These are phyloP conservation scores for Aplysina aerophoba DNA, from an alignment of 37 sponge, comb jelly and placozoan genomes.

Conservation along the genomic window DNA sequence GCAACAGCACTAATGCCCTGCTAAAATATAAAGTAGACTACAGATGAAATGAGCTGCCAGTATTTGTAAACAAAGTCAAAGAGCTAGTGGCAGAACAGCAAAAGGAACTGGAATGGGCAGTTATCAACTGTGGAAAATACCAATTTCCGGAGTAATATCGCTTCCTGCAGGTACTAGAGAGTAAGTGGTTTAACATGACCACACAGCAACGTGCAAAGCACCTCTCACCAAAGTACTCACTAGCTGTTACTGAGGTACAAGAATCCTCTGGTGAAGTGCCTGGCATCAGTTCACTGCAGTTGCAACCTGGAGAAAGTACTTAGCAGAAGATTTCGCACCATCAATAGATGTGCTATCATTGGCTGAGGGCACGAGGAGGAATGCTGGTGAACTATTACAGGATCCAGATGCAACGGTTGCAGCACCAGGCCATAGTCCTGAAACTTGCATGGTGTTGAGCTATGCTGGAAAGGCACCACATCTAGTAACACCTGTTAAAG, in stretches of 20 bases:
- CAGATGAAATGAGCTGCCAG: slow-evolving; percentile 40
- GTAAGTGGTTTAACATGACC: slow-evolving; percentile 34
- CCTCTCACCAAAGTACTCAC: neutral
- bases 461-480: slow-evolving; percentile 39
- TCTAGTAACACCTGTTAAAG: slow-evolving; percentile 33
- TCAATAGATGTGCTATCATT: slow-evolving; percentile 21
- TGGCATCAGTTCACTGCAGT: slow-evolving; percentile 4
- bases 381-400: slow-evolving; percentile 44
- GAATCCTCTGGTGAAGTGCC: slow-evolving; percentile 4
- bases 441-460: slow-evolving; percentile 37
- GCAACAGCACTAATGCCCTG: slow-evolving; percentile 47
- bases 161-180: slow-evolving; percentile 29
- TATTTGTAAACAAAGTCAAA: slow-evolving; percentile 39
- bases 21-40: slow-evolving; percentile 54
- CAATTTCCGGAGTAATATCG: slow-evolving; percentile 25
- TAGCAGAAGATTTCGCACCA: neutral
- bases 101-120: slow-evolving; percentile 44
- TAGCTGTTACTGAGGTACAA: slow-evolving; percentile 11
- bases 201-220: neutral
- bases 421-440: slow-evolving; percentile 37
- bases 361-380: slow-evolving; percentile 29
- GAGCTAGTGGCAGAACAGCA: slow-evolving; percentile 47
- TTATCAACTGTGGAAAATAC: slow-evolving; percentile 41
- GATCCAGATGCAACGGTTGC: slow-evolving; percentile 29
- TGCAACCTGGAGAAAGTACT: neutral